Percentiles rank a stretch among this genome's conserved stretches.
Evolutionary conservation across 2,113 vertebrate genomes (phyloP).

Genomic region (Panurus biarmicus): DNA sequence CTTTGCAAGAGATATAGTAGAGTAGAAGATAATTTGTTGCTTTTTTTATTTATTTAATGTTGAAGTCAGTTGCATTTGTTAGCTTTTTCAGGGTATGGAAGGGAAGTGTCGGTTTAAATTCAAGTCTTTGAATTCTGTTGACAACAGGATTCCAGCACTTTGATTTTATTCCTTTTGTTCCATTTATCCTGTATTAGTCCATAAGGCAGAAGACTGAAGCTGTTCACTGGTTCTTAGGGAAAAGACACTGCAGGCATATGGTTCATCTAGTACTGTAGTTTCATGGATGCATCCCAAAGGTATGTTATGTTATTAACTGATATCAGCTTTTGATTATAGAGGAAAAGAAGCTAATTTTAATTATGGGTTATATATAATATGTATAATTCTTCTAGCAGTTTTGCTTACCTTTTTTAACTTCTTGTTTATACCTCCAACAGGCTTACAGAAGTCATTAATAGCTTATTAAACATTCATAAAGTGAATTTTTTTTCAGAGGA

Average conservation of each 20-base stretch:
- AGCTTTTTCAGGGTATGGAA: not conserved
- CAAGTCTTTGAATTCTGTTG: not conserved
- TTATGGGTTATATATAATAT: not conserved
- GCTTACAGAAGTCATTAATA: not conserved
- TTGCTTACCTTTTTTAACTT: not conserved
- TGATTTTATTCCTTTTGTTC: not conserved
- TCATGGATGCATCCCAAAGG: not conserved
- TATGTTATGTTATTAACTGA: not conserved
- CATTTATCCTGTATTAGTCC: not conserved
- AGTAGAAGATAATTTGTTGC: not conserved
- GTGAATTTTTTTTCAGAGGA: not conserved
- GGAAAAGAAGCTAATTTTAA: not conserved
- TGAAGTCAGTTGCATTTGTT: not conserved
- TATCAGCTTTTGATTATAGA: not conserved
- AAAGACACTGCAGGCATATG: not conserved
- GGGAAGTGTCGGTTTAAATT: not conserved
- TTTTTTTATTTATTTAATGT: rapidly evolving
- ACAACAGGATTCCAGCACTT: not conserved
- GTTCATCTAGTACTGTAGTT: not conserved
- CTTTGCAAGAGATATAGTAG: rapidly evolving
- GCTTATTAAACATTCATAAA: not conserved
- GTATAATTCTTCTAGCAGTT: not conserved
- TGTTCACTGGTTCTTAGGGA: not conserved
- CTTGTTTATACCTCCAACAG: not conserved
- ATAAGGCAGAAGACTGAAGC: not conserved